Evolutionary conservation across 2,113 vertebrate species (phyloP).

Genomic region (Catagonus wagneri): DNA sequence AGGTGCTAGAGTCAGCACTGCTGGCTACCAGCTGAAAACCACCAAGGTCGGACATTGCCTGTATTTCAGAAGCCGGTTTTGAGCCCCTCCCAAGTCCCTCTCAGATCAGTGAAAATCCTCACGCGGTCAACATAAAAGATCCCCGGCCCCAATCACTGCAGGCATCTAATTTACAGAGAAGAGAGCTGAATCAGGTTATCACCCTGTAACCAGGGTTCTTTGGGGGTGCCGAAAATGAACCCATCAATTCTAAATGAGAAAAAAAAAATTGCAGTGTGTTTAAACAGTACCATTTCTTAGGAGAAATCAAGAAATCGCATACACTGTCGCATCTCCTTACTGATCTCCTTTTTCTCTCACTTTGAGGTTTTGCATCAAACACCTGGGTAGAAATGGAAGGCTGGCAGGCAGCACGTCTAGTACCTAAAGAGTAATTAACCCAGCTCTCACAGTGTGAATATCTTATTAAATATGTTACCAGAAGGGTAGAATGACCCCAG

Average conservation of each 20-base stretch:
- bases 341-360: conserved; percentile 34
- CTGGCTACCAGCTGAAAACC: not conserved
- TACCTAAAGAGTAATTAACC: not conserved
- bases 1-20: not conserved
- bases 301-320: conserved; percentile 43
- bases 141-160: not conserved
- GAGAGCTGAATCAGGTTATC: not conserved
- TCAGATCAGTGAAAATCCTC: not conserved
- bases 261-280: not conserved
- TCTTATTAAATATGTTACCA: conserved; percentile 8
- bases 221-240: not conserved
- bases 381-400: not conserved
- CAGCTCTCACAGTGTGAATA: not conserved
- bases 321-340: not conserved
- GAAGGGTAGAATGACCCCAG: not conserved
- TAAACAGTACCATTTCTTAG: conserved; percentile 40
- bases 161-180: not conserved
- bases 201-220: not conserved
- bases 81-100: not conserved
- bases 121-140: not conserved
- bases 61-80: not conserved
- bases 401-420: not conserved
- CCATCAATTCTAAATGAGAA: not conserved
- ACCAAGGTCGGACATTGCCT: not conserved
- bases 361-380: conserved; percentile 20